Evolutionary conservation across 1,140 invertebrate genomes (phyloP).

Genomic region (Brachionus koreanus): DNA sequence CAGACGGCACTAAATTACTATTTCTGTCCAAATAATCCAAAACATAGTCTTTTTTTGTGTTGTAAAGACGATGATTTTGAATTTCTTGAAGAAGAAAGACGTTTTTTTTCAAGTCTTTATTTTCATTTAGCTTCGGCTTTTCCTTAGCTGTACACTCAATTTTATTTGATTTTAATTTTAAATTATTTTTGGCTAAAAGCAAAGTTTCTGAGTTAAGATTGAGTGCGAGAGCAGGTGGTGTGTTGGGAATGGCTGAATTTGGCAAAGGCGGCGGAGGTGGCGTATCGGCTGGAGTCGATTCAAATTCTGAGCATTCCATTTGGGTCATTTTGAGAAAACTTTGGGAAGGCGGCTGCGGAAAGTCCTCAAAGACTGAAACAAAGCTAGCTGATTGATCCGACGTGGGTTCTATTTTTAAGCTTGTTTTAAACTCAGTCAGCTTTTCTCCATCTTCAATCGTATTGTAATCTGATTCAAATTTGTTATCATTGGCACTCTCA

Average conservation of each 20-base stretch:
- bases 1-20: background rate
- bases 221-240: background rate
- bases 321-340: slow-evolving; percentile 30
- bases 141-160: background rate
- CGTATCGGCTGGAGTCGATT: background rate
- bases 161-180: background rate
- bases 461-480: background rate
- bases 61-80: slow-evolving; percentile 43
- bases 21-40: slow-evolving; percentile 42
- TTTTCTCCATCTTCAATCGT: background rate
- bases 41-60: slow-evolving; percentile 43
- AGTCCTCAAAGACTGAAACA: slow-evolving; percentile 2
- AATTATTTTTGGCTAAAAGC: slow-evolving; percentile 3
- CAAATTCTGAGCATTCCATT: background rate
- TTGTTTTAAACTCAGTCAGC: slow-evolving; percentile 1
- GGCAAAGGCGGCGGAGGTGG: slow-evolving; percentile 15
- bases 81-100: slow-evolving; percentile 35
- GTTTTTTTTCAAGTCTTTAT: slow-evolving; percentile 21
- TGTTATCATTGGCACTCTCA: background rate
- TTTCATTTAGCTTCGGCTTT: background rate
- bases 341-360: slow-evolving; percentile 34
- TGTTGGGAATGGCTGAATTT: background rate
- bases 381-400: background rate
- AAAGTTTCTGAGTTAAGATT: slow-evolving; percentile 25
- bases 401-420: background rate